phyloP scores from a whole-genome alignment of 2,113 vertebrate genomes.

The Ondatra zibethicus region DNA sequence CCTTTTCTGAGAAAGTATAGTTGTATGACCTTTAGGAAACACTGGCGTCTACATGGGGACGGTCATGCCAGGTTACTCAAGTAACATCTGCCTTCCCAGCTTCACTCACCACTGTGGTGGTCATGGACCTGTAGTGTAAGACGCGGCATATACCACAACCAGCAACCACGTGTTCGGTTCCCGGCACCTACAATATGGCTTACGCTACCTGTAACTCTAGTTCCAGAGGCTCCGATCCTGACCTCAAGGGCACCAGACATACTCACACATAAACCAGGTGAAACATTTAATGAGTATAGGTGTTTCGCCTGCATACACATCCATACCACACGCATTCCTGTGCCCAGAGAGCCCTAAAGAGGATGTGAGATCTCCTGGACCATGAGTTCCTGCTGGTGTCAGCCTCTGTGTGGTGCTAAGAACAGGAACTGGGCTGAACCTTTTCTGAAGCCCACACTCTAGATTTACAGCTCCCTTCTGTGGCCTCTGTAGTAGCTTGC shows the following conservation, averaged over 20 bases:
- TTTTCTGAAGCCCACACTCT: not conserved
- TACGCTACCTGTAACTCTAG: not conserved
- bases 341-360: not conserved
- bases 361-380: not conserved
- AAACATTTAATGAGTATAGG: not conserved
- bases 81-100: not conserved
- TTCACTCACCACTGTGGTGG: not conserved
- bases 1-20: constrained; percentile 26
- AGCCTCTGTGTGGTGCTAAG: not conserved
- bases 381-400: not conserved
- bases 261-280: not conserved
- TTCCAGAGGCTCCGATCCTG: not conserved
- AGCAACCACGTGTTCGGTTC: not conserved
- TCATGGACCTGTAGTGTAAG: not conserved
- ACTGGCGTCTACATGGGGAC: not conserved
- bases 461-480: not conserved
- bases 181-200: not conserved
- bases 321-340: not conserved
- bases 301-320: not conserved
- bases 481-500: not conserved
- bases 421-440: not conserved
- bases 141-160: not conserved
- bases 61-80: not conserved
- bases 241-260: not conserved
- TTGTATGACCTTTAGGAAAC: not conserved